Percentiles rank a stretch among this genome's conserved stretches.
Conservation (phyloP, 1,140 invertebrate species). For the Drosophila albomicans region DNA sequence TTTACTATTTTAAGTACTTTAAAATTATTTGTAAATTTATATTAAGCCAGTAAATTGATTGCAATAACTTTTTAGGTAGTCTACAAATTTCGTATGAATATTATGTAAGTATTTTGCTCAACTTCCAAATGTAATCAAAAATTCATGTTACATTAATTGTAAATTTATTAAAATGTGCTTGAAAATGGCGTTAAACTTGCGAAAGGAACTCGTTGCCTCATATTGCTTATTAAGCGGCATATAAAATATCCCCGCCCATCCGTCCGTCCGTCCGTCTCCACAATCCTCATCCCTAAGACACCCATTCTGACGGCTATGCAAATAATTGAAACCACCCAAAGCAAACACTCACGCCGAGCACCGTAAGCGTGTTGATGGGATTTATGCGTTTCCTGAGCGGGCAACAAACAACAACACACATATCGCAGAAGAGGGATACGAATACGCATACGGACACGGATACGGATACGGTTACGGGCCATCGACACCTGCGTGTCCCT, state of each 20-base stretch:
- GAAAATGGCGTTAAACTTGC: slow-evolving; percentile 51
- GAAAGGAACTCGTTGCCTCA: slow-evolving; percentile 35
- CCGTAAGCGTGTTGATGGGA: slow-evolving; percentile 20
- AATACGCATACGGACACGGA: slow-evolving; percentile 12
- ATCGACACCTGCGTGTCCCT: slow-evolving; percentile 62
- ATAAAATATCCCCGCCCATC: slow-evolving; percentile 40
- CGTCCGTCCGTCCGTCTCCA: not conserved
- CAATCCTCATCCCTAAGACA: not conserved
- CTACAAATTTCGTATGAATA: no score
- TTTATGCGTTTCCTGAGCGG: slow-evolving; percentile 33
- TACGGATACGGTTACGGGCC: slow-evolving; percentile 34
- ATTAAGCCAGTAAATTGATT: no score
- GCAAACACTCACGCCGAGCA: slow-evolving; percentile 12
- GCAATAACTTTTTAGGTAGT: no score
- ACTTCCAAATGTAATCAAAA: slow-evolving; percentile 3
- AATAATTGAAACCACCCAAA: slow-evolving; percentile 67
- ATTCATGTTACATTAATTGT: slow-evolving; percentile 60
- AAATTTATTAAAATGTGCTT: slow-evolving; percentile 68
- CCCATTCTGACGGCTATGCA: slow-evolving; percentile 47
- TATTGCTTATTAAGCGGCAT: slow-evolving; percentile 80
- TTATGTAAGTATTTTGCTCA: no score
- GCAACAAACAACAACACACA: slow-evolving; percentile 6
- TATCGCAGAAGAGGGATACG: slow-evolving; percentile 19
- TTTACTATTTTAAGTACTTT: no score
- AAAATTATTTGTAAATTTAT: no score